phyloP scores from a whole-genome alignment of 2,888 invertebrate genomes.

The Adelphocoris suturalis region DNA sequence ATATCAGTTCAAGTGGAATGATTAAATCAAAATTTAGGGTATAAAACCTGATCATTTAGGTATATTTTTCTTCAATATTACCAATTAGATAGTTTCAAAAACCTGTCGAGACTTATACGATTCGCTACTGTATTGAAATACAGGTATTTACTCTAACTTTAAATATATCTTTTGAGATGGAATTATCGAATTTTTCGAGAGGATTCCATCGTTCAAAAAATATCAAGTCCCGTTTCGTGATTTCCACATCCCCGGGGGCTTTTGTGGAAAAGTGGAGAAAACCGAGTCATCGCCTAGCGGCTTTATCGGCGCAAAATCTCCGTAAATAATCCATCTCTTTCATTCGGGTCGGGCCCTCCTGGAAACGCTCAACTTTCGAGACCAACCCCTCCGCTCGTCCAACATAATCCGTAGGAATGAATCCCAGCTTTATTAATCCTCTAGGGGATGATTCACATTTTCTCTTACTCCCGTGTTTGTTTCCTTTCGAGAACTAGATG shows the following conservation, averaged over 20 bases:
- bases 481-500: background rate
- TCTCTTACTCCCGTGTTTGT: background rate
- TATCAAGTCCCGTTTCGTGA: background rate
- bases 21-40: too few species aligned
- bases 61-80: too few species aligned
- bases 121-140: too few species aligned
- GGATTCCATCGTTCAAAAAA: too few species aligned
- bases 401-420: background rate
- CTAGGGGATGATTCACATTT: conserved; percentile 15
- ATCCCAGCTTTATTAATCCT: conserved; percentile 2
- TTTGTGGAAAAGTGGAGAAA: background rate
- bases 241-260: background rate
- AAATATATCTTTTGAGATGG: too few species aligned
- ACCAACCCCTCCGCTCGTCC: background rate
- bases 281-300: background rate
- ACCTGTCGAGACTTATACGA: too few species aligned
- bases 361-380: background rate
- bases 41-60: too few species aligned
- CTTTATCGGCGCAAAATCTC: background rate
- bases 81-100: too few species aligned
- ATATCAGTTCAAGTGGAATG: too few species aligned
- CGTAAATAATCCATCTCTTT: conserved; percentile 37
- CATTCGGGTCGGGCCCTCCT: background rate
- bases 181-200: too few species aligned
- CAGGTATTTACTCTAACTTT: too few species aligned